Base-by-base conservation (phyloP, 1,140 invertebrate species). In the Drosophila elegans region DNA sequence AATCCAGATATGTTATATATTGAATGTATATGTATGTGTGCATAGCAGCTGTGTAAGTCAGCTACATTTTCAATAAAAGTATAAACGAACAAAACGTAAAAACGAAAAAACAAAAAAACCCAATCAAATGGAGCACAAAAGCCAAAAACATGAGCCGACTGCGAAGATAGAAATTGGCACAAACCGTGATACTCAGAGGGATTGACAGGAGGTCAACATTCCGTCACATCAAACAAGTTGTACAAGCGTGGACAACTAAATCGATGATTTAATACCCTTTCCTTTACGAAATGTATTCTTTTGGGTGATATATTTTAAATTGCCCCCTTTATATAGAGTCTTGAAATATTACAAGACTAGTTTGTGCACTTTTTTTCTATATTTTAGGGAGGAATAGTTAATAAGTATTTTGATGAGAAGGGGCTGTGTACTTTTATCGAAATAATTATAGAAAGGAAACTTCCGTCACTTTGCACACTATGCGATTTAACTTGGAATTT, bases 41-140 rank as follows among this genome's bases (percentile, higher is more conserved):
- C 85, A 74, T 57, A 56, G 72, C 62, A 63, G 80, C 72, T 48
- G 59, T 45, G 66, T 88, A 86, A 82, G 83, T 72, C 49, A 61
- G 63, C 57, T 51, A 53, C 76, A 63, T 76, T 80, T 83, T 77
- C 75, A 86, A 86, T 83, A 88, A 86, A 86, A 79, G 57, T 68
- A 32, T 66, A 69, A 79, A 57, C 72, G 72, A 67, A 64, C 16
- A 71, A 61, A 78, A 42, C 42, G 49, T 21, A 1, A 21, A 21
- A 21, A 21, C 16, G 16, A 21, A 21, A 21, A 21, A 21, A 21
- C 16, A 21, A 21, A 21, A 21, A 78, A 78, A 61, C 36, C 29
- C 38, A 63, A 36, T 46, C 45, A 44, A 61, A 41, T 27, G 25
- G 69, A 68, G 45, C 45, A 49, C 44, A 69, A 82, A 67, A 62